Evolutionary conservation across 2,797 vertebrate genomes (phyloP), one percentile per base, ranked within the genome.

Genomic region (Acrossocheilus wenchowensis): DNA sequence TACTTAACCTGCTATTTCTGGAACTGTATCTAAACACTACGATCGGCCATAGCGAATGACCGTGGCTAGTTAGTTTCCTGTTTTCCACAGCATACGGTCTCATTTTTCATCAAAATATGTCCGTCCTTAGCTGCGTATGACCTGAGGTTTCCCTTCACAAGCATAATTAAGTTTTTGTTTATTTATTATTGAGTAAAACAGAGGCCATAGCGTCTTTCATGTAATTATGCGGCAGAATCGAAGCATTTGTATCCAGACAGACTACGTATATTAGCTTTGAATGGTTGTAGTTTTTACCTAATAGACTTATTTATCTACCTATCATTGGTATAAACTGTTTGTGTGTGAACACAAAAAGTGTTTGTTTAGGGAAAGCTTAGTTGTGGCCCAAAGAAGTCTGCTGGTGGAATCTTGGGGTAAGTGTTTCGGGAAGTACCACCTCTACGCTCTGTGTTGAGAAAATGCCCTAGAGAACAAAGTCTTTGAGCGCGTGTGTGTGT

Each of bases 371-470:
- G 23, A 62, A 78, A 78, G 54, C 54, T 41, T 54, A 82, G 50
- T 26, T 54, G 14, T 71, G 6, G 12, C 45, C 30, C 23, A 15
- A 71, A 71, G 19, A 54, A 15, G 62, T 57, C 75, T 21, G n/a
- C 19, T 45, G 62, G 41, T 66, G 45, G 14, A 84, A 34, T 66
- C 45, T 79, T 30, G 45, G 30, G 34, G 50, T 79, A 71, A 85
- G 79, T 85, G 77, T 79, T 85, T 60, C 41, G 5, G 77, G 66
- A 85, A 85, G 48, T 79, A 79, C 66, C 72, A 85, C 52, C 48
- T 85, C 41, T 34, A 79, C 5, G 19, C 48, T 77, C 75, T 62
- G 39, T 79, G 64, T 26, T 78, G 62, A 52, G 62, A 12, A 84
- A 78, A 84, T 78, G 54, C 45, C 73, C 43, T 54, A 30, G 12